These are phyloP conservation scores for Periphyllus acericola DNA, from an alignment of 2,888 invertebrate genomes.

Conservation along the genomic window DNA sequence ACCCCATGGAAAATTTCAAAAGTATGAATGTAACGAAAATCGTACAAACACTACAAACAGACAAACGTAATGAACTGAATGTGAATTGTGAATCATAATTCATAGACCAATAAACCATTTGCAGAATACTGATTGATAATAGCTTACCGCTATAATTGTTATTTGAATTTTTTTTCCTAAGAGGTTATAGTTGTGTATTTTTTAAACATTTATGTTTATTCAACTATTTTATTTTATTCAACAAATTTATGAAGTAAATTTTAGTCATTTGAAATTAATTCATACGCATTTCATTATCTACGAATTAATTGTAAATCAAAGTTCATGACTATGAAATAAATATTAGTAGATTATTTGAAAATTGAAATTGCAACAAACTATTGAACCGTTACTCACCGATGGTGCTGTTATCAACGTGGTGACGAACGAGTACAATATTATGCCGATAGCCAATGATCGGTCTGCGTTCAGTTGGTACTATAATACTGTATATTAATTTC, in stretches of 20 bases:
- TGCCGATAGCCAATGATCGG: neutral
- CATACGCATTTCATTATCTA: too few species aligned
- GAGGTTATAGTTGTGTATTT: neutral
- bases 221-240: neutral
- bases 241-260: too few species aligned
- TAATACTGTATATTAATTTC: slow-evolving; percentile 23
- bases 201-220: neutral
- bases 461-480: slow-evolving; percentile 18
- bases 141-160: neutral
- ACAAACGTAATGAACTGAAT: too few species aligned
- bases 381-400: slow-evolving; percentile 6
- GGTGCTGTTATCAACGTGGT: slow-evolving; percentile 8
- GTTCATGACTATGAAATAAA: too few species aligned
- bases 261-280: too few species aligned
- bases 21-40: too few species aligned
- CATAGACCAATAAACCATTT: too few species aligned
- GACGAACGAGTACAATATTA: neutral
- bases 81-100: neutral
- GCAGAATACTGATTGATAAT: neutral
- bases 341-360: neutral
- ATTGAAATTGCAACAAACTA: neutral
- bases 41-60: too few species aligned
- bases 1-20: too few species aligned
- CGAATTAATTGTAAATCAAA: too few species aligned
- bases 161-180: slow-evolving; percentile 20